Evolutionary conservation across 2,888 invertebrate species (phyloP).

Genomic region (Spodoptera exigua): DNA sequence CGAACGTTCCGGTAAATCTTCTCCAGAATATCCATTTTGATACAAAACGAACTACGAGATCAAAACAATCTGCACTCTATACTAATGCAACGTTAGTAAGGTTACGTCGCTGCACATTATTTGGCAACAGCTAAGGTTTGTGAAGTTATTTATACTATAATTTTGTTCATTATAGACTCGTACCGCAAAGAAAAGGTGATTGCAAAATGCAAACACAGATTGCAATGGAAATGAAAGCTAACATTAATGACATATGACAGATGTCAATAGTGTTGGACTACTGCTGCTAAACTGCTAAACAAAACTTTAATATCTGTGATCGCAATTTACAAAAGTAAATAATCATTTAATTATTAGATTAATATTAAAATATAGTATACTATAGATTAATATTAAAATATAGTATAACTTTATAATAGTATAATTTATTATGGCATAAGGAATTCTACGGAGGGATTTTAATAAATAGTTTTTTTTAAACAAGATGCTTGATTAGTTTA

Average conservation of each 20-base stretch:
- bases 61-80: slow-evolving; percentile 63
- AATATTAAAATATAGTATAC: too few relatives aligned
- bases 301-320: too few relatives aligned
- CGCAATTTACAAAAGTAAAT: too few relatives aligned
- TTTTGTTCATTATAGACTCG: slow-evolving; percentile 58
- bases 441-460: too few relatives aligned
- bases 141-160: slow-evolving; percentile 71
- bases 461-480: too few relatives aligned
- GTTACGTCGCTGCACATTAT: slow-evolving; percentile 82
- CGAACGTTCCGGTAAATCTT: slow-evolving; percentile 76
- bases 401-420: too few relatives aligned
- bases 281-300: neutral
- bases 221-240: slow-evolving; percentile 6
- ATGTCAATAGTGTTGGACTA: neutral
- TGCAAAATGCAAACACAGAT: slow-evolving; percentile 48
- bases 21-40: slow-evolving; percentile 81
- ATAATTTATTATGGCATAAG: too few relatives aligned
- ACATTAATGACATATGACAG: slow-evolving; percentile 26
- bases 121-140: slow-evolving; percentile 80
- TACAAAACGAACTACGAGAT: slow-evolving; percentile 4
- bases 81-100: slow-evolving; percentile 63
- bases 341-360: too few relatives aligned
- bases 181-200: slow-evolving; percentile 46
- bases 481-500: too few relatives aligned
- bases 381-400: too few relatives aligned